Evolutionary conservation across 1,140 invertebrate genomes (phyloP), one percentile per base, ranked within the genome.

Genomic region (Apis dorsata): DNA sequence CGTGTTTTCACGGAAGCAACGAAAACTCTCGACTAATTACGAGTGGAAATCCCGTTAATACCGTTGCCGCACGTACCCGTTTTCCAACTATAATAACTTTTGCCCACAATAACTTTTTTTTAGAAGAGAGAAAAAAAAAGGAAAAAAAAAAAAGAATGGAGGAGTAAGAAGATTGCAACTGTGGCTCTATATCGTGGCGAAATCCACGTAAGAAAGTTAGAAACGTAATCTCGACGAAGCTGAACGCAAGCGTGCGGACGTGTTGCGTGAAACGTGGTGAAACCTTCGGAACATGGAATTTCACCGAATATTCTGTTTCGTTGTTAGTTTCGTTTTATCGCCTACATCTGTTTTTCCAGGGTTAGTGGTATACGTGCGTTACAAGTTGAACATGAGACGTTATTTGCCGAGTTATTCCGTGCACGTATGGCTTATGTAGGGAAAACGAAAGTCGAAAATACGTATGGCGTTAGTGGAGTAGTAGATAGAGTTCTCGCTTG

Each of bases 171-270:
- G 59, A 63, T 17, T n/a, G 73, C 21, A 15, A 24, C 2, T 53
- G 53, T 17, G 19, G 28, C n/a, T 13, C 24, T 19, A 57, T 72
- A 1, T 7, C 21, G 8, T 10, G n/a, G 9, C n/a, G 70, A 21
- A 55, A 72, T 72, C 70, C 12, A 5, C 9, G 34, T 24, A 49
- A 62, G 72, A 74, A 74, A 74, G 57, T 74, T 74, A 10, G n/a
- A 12, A 74, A 49, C 5, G n/a, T 60, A 60, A 74, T 74, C 72
- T 74, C 55, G 34, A 5, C 13, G 9, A 53, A 28, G 49, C n/a
- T 19, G 17, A 53, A 71, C 15, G 21, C 70, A 19, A 24, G 1
- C 28, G 55, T 4, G 55, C 19, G 55, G 15, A 74, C 28, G 2
- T 60, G 55, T 17, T 74, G 72, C 72, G 55, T 59, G 28, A 44